Evolutionary conservation across 2,888 invertebrate genomes (phyloP).

Genomic region (Tipula helvola): DNA sequence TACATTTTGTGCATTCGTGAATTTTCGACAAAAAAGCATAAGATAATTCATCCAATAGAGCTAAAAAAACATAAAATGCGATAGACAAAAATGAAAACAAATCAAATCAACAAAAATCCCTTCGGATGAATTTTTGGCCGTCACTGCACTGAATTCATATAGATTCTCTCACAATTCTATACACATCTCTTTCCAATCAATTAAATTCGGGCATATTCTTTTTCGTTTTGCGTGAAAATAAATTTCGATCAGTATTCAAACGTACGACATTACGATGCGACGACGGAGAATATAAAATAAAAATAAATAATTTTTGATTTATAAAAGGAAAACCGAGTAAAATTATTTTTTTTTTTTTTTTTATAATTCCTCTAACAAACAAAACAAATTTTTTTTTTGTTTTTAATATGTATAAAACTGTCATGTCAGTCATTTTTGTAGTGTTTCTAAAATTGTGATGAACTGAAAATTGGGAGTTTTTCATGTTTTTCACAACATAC

Average conservation of each 20-base stretch:
- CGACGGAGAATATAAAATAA: neutral
- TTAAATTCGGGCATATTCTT: neutral
- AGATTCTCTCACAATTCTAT: neutral
- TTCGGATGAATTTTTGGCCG: neutral
- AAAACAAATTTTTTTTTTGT: neutral
- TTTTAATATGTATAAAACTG: neutral
- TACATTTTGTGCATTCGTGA: neutral
- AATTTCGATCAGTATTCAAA: constrained; percentile 5
- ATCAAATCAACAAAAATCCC: neutral
- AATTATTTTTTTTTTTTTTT: neutral
- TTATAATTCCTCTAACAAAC: neutral
- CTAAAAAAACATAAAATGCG: neutral
- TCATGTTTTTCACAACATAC: neutral
- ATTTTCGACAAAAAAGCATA: neutral
- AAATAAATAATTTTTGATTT: neutral
- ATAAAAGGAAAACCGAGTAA: neutral
- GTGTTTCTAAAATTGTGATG: neutral
- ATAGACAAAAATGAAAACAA: neutral
- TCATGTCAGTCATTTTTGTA: neutral
- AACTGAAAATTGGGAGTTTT: neutral
- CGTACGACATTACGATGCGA: constrained; percentile 8
- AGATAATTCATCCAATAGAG: neutral
- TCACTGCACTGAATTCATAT: neutral
- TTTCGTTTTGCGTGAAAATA: neutral
- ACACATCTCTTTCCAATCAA: neutral